These are phyloP conservation scores for Sarcophaga subvicina DNA, from an alignment of 2,888 invertebrate species.

Conservation along the genomic window DNA sequence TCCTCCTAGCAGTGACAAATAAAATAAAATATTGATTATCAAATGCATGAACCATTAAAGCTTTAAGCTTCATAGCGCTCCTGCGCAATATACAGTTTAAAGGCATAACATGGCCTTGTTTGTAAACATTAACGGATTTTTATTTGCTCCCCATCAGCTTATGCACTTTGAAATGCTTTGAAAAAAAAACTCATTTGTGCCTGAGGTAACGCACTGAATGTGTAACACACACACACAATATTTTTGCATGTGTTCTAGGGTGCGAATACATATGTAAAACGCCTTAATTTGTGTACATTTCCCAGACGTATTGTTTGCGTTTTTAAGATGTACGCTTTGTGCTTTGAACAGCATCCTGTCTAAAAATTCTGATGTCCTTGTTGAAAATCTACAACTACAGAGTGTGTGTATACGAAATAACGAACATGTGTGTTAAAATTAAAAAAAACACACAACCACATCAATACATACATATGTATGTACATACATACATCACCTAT, in stretches of 20 bases:
- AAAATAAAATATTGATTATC: background rate
- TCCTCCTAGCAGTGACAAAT: background rate
- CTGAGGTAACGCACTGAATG: slow-evolving; percentile 16
- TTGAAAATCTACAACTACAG: slow-evolving; percentile 77
- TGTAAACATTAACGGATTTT: too few relatives aligned
- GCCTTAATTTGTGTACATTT: background rate
- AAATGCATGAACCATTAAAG: slow-evolving; percentile 18
- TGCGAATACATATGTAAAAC: slow-evolving; percentile 12
- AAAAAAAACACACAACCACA: background rate
- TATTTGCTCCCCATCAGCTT: too few relatives aligned
- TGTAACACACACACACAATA: background rate
- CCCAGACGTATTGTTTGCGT: background rate
- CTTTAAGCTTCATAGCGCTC: slow-evolving; percentile 25
- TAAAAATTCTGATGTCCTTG: slow-evolving; percentile 73
- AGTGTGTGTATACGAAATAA: slow-evolving; percentile 74
- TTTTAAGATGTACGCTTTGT: slow-evolving; percentile 6
- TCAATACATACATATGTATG: background rate
- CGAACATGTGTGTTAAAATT: slow-evolving; percentile 56
- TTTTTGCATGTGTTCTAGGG: slow-evolving; percentile 20
- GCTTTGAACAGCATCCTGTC: slow-evolving; percentile 65
- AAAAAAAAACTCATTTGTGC: background rate
- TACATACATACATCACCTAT: background rate
- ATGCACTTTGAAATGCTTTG: too few relatives aligned
- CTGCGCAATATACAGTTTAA: slow-evolving; percentile 3
- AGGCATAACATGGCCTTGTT: background rate